Conservation (phyloP, 2,113 vertebrate species). For the Colistium nudipinnis region DNA sequence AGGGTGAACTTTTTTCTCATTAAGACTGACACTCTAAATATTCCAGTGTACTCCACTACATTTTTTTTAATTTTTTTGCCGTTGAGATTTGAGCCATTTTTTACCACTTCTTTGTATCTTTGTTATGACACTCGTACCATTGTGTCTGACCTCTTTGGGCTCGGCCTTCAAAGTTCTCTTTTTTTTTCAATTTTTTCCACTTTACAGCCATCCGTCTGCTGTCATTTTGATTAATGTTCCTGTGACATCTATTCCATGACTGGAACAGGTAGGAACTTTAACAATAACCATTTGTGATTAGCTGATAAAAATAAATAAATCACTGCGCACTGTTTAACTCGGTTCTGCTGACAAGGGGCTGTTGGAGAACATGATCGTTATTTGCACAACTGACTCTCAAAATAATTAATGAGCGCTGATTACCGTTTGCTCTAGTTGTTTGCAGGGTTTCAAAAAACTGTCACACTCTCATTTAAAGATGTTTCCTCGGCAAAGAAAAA, state of each 20-base stretch:
- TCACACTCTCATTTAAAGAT: slow-evolving; percentile 47
- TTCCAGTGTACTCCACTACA: neutral
- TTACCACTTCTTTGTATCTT: neutral
- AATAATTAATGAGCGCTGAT: slow-evolving; percentile 48
- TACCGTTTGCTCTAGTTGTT: slow-evolving; percentile 49
- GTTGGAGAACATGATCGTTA: slow-evolving; percentile 30
- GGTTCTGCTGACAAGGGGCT: slow-evolving; percentile 20
- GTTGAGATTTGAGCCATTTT: neutral
- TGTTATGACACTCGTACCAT: slow-evolving; percentile 13
- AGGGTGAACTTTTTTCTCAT: slow-evolving; percentile 1
- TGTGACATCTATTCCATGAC: slow-evolving; percentile 6
- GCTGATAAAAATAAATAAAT: slow-evolving; percentile 6
- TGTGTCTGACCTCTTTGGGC: neutral
- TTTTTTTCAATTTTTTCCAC: neutral
- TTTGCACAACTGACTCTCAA: slow-evolving; percentile 35
- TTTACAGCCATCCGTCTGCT: neutral
- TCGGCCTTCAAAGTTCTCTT: neutral
- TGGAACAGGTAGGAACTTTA: neutral
- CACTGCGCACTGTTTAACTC: neutral
- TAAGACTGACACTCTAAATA: neutral
- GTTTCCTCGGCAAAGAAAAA: slow-evolving; percentile 48
- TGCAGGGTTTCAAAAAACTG: slow-evolving; percentile 55
- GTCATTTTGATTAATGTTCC: neutral
- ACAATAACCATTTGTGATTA: neutral
- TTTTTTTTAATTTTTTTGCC: slow-evolving; percentile 2